phyloP scores from a whole-genome alignment of 2,797 vertebrate species.

The Paguma larvata region DNA sequence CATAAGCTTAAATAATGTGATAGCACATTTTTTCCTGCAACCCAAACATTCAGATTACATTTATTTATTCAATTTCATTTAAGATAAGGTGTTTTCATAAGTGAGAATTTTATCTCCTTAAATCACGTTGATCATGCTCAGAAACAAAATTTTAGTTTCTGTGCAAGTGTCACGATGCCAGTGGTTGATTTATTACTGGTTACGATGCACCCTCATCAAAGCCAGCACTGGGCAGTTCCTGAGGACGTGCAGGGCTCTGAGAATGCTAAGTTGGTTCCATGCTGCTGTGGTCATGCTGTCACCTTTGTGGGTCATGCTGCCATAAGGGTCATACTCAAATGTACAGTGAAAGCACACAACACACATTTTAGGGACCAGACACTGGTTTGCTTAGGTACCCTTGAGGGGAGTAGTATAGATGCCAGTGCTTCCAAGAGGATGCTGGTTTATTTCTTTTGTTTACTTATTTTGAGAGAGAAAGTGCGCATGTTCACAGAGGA shows the following conservation, averaged over 20 bases:
- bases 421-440: constrained; percentile 92
- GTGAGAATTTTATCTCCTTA: background rate
- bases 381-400: fast-evolving
- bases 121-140: background rate
- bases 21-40: background rate
- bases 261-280: constrained; percentile 91
- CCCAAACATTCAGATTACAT: background rate
- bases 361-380: constrained; percentile 88
- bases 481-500: no score
- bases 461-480: no score
- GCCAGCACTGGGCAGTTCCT: constrained; percentile 92
- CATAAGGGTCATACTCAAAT: constrained; percentile 93
- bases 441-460: constrained; percentile 80
- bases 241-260: constrained; percentile 88
- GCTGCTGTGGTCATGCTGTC: constrained; percentile 93
- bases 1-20: background rate
- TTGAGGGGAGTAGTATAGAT: constrained; percentile 77
- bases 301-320: constrained; percentile 92
- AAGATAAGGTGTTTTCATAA: background rate
- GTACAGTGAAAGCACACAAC: constrained; percentile 94
- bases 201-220: constrained; percentile 89
- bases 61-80: constrained; percentile 56
- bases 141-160: constrained; percentile 34
- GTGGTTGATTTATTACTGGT: background rate
- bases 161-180: background rate